Percentiles rank a stretch among this genome's conserved stretches.
Conservation (phyloP, 2,888 invertebrate species). For the Philopedon plagiatum region DNA sequence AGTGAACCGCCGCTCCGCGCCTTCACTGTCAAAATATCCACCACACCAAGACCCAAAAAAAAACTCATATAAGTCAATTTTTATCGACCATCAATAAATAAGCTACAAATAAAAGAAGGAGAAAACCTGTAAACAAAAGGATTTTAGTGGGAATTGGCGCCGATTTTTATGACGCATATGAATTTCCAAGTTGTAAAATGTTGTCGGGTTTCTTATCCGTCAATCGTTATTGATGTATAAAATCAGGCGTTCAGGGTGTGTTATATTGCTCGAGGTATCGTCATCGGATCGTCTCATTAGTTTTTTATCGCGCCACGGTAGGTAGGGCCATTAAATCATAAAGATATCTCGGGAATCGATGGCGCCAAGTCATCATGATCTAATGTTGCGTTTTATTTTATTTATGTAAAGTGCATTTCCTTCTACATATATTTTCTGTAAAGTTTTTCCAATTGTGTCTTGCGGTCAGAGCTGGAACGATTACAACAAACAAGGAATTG, state of each 20-base stretch:
- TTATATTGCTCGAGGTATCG: slow-evolving; percentile 37
- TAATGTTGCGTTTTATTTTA: not conserved
- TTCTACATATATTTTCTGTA: too few relatives aligned
- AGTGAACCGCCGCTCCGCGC: too few relatives aligned
- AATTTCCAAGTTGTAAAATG: slow-evolving; percentile 43
- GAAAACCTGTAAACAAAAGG: slow-evolving; percentile 36
- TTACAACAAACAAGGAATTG: too few relatives aligned
- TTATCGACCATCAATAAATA: slow-evolving; percentile 38
- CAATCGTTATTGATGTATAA: slow-evolving; percentile 42
- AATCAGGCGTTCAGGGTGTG: slow-evolving; percentile 36
- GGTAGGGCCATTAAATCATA: slow-evolving; percentile 33
- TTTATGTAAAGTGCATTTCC: too few relatives aligned
- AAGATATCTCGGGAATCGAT: slow-evolving; percentile 32
- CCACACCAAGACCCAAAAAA: not conserved
- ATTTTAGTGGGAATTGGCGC: slow-evolving; percentile 39
- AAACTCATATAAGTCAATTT: slow-evolving; percentile 30
- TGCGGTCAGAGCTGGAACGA: too few relatives aligned
- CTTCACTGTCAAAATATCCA: not conserved
- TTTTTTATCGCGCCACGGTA: slow-evolving; percentile 36
- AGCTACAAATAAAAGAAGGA: slow-evolving; percentile 13
- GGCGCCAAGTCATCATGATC: slow-evolving; percentile 31
- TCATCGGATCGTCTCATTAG: slow-evolving; percentile 28
- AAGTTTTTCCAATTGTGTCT: not conserved
- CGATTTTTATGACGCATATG: slow-evolving; percentile 47
- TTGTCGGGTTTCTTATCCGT: slow-evolving; percentile 37